Evolutionary conservation across 2,113 vertebrate genomes (phyloP), one percentile per base, ranked within the genome.

Genomic region (Excalfactoria chinensis): DNA sequence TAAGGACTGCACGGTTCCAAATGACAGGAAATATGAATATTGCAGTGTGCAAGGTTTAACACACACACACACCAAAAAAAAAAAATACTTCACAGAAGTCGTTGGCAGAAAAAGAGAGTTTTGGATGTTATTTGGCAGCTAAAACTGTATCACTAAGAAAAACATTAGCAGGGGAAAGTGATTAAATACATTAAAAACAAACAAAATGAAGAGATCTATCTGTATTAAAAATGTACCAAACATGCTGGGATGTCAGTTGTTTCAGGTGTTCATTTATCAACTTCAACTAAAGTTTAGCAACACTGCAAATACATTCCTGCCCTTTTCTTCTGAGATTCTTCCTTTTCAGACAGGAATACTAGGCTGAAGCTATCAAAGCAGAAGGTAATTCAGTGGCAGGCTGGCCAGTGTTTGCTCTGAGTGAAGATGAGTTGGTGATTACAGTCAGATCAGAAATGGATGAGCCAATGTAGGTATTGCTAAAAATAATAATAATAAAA

Each of bases 21-120:
- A 37, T 87, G 32, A 58, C 70, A 89, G 82, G 74, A 95, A 92
- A 84, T 74, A 35, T 78, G 53, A 78, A 82, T 84, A 81, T 53
- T 2, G 3, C 68, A 78, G 60, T 20, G 25, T 23, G 87, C 19
- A 43, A 56, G 73, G 46, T 51, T 5, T 15, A 28, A n/a, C n/a
- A n/a, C n/a, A n/a, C n/a, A n/a, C n/a, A n/a, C n/a, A n/a, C n/a
- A n/a, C n/a, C n/a, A 53, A 53, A 28, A 16, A 48, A 23, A 49
- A 49, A 53, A 53, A 28, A 16, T 16, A 28, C 8, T 26, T 1
- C 11, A 78, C 7, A 67, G 62, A 81, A 84, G 37, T 41, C 5
- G 32, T 6, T 84, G 51, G 10, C 41, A 87, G 32, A 37, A 81
- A 73, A 84, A 68, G 21, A 8, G 12, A 23, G 48, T 41, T 86